Evolutionary conservation across 2,888 invertebrate genomes (phyloP).

Genomic region (Strigamia transsilvanica): DNA sequence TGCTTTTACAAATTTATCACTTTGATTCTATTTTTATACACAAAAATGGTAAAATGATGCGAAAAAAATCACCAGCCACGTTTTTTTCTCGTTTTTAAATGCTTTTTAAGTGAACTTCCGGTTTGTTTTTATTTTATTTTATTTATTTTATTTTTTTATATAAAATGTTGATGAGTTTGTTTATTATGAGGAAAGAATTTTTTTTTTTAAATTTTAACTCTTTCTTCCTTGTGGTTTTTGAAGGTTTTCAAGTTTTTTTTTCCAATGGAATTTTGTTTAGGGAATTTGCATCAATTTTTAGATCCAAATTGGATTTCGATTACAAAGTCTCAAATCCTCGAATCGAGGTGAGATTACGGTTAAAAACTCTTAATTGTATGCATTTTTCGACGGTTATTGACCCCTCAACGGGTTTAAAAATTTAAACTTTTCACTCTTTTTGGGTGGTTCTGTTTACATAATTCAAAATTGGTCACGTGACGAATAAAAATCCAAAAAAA

Average conservation of each 20-base stretch:
- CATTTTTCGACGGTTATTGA: not conserved
- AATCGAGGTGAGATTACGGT: not conserved
- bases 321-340: too few relatives aligned
- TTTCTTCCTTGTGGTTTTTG: not conserved
- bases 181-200: not conserved
- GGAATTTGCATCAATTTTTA: not conserved
- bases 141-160: too few relatives aligned
- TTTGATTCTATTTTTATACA: not conserved
- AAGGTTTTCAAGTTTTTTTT: not conserved
- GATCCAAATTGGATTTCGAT: not conserved
- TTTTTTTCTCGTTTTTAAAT: not conserved
- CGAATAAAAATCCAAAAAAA: too few relatives aligned
- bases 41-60: not conserved
- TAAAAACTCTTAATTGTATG: not conserved
- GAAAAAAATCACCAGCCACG: too few relatives aligned
- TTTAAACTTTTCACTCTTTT: not conserved
- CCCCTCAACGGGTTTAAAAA: not conserved
- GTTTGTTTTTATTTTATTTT: not conserved
- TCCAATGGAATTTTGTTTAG: not conserved
- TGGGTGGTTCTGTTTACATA: not conserved
- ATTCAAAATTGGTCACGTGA: not conserved
- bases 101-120: not conserved
- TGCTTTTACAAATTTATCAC: not conserved
- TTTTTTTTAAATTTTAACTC: not conserved
- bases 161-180: not conserved